Percentiles rank a stretch among this genome's conserved stretches.
phyloP scores from a whole-genome alignment of 64 coral and sea anemone genomes.

The Platygyra sinensis region DNA sequence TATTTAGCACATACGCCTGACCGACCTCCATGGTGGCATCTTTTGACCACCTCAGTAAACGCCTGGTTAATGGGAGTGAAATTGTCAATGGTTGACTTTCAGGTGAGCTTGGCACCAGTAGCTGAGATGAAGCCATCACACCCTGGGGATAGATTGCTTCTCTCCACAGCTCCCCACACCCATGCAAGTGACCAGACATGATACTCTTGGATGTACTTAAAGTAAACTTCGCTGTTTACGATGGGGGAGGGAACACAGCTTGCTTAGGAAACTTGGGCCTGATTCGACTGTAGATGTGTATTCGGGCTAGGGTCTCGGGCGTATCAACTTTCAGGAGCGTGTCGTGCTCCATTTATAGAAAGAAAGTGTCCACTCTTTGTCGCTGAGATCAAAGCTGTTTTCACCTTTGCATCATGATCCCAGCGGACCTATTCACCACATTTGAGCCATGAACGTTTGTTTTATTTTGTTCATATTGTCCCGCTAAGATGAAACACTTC shows the following conservation, averaged over 20 bases:
- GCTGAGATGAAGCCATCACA: conserved; percentile 39
- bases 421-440: conserved; percentile 51
- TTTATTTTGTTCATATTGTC: conserved; percentile 61
- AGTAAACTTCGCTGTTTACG: no score
- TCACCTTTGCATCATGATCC: conserved; percentile 60
- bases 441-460: conserved; percentile 59
- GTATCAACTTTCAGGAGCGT: conserved; percentile 22
- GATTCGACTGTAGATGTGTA: no score
- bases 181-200: no score
- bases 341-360: no score
- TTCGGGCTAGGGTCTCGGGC: conserved; percentile 59
- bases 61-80: conserved; percentile 52
- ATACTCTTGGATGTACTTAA: no score
- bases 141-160: conserved; percentile 41
- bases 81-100: conserved; percentile 50
- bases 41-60: conserved; percentile 39
- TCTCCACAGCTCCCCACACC: conserved; percentile 32
- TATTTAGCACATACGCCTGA: conserved; percentile 51
- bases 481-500: conserved; percentile 61
- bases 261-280: background rate
- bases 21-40: conserved; percentile 60
- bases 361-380: background rate
- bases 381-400: conserved; percentile 10
- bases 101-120: background rate
- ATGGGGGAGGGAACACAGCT: background rate